These are phyloP conservation scores for Liodrosophila aerea DNA, from an alignment of 2,888 invertebrate species.

Conservation along the genomic window DNA sequence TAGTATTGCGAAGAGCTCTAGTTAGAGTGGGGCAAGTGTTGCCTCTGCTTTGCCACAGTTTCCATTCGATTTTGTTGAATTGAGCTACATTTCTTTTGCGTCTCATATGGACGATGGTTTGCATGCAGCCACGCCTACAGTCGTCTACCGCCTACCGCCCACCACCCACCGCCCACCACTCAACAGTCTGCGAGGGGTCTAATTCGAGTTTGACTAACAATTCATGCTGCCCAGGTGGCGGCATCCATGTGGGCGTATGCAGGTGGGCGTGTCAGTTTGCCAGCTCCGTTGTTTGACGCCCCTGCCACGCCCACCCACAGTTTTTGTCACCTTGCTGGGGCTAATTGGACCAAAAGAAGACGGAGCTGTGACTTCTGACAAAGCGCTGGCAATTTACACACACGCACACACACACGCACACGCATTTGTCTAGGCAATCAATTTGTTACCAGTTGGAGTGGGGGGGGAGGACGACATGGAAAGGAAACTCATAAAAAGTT, in stretches of 20 bases:
- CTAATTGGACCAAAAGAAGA: conserved; percentile 37
- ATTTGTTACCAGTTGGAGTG: conserved; percentile 52
- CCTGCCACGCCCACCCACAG: background rate
- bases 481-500: conserved; percentile 41
- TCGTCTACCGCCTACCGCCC: background rate
- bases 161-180: background rate
- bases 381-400: conserved; percentile 45
- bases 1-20: too few species aligned
- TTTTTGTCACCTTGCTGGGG: conserved; percentile 22
- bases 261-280: conserved; percentile 1
- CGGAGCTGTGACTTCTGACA: conserved; percentile 45
- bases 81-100: too few species aligned
- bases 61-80: too few species aligned
- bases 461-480: conserved; percentile 44
- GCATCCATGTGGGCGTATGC: too few species aligned
- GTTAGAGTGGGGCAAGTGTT: too few species aligned
- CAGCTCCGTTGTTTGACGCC: background rate
- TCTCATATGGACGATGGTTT: too few species aligned
- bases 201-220: conserved; percentile 2
- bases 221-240: background rate
- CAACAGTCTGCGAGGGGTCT: background rate
- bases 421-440: conserved; percentile 53
- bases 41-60: background rate
- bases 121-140: background rate
- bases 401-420: conserved; percentile 4